A percentile compares a stretch with the other conserved stretches of the same genome.
Evolutionary conservation across 2,888 invertebrate genomes (phyloP).

Genomic region (Agrotis ipsilon): DNA sequence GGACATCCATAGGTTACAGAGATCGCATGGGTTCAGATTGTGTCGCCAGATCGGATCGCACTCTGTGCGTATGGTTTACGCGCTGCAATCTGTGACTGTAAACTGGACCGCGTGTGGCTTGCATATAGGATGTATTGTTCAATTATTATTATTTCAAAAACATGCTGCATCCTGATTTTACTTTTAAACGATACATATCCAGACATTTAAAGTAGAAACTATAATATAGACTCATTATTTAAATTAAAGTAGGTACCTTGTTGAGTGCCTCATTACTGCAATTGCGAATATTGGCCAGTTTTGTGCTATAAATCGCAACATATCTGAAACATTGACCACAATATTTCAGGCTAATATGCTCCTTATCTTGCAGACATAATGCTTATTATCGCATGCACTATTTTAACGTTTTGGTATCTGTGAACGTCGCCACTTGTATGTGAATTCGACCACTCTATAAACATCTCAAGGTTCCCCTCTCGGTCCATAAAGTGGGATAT

Average conservation of each 20-base stretch:
- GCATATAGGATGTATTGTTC: constrained; percentile 5
- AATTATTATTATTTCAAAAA: constrained; percentile 14
- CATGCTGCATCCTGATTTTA: constrained; percentile 39
- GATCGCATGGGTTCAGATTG: too few relatives aligned
- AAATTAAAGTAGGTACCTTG: constrained; percentile 33
- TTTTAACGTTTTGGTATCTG: constrained; percentile 7
- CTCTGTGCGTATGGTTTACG: too few relatives aligned
- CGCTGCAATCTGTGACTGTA: too few relatives aligned
- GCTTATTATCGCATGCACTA: constrained; percentile 25
- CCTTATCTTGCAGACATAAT: neutral
- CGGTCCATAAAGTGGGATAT: constrained; percentile 22
- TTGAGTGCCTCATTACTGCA: constrained; percentile 25
- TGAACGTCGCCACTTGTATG: constrained; percentile 22
- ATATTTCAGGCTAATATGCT: neutral
- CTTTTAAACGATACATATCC: constrained; percentile 11
- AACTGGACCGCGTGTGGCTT: neutral
- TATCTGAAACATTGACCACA: neutral
- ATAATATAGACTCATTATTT: constrained; percentile 39
- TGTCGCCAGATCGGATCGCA: too few relatives aligned
- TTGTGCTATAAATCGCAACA: constrained; percentile 30
- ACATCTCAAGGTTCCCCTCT: constrained; percentile 57
- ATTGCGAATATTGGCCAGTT: constrained; percentile 27
- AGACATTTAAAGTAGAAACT: constrained; percentile 8
- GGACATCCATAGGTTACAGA: too few relatives aligned
- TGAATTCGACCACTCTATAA: constrained; percentile 47